Evolutionary conservation across 2,113 vertebrate species (phyloP), one percentile per base, ranked within the genome.

Genomic region (Cebidichthys violaceus): DNA sequence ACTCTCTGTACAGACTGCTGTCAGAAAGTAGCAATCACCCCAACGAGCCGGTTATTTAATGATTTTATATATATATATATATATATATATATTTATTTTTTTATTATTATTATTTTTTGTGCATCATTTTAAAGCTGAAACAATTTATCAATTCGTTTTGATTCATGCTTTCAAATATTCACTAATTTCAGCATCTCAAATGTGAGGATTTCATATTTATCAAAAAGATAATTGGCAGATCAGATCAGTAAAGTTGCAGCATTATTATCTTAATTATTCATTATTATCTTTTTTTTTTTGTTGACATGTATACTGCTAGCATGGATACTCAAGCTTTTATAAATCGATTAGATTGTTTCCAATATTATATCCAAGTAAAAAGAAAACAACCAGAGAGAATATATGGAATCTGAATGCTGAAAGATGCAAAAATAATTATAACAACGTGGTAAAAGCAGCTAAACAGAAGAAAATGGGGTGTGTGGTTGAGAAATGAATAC

Each of bases 401-500:
- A n/a, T n/a, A 1, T 2, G 52, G 15, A 4, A 39, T 57, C 31
- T 43, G 33, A 69, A 24, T 54, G 33, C 33, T 62, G 20, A 64
- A 22, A 50, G 17, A 66, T 35, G 18, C 31, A 22, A 41, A 41
- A 22, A 22, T 14, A 2, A 29, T 37, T 29, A 37, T 9, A 47
- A 24, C 18, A 33, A 35, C 24, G 20, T 2, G 9, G 50, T 18
- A 9, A 60, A 52, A 68, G 33, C 15, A 11, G 57, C 11, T 39
- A 50, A 67, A 57, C 45, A 70, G 45, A 24, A 64, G n/a, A 61
- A 37, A 7, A 43, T 22, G 5, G 6, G 15, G 4, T 37, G 15
- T 74, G 17, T 41, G 35, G 64, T 33, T 67, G n/a, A 37, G 43
- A 24, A n/a, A 64, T 52, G 57, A 65, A 89, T 88, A 80, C 66